phyloP scores from a whole-genome alignment of 2,113 vertebrate genomes.

The Nettapus auritus region DNA sequence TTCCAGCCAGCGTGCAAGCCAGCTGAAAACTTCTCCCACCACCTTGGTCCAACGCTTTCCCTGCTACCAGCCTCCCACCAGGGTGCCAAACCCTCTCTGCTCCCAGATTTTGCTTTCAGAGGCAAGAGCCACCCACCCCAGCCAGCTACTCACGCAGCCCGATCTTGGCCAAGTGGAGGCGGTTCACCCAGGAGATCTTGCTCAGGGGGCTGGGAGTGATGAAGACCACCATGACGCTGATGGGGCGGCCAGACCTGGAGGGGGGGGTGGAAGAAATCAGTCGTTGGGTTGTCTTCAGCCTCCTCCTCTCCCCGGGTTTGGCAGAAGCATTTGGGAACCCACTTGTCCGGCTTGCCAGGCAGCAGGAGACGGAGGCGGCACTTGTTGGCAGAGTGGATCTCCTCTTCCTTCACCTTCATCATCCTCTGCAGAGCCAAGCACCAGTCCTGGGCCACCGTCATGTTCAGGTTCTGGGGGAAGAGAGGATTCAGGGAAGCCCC shows the following conservation, averaged over 20 bases:
- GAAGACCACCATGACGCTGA: slow-evolving; percentile 97
- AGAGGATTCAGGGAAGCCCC: neutral
- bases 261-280: rapidly evolving
- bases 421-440: slow-evolving; percentile 94
- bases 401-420: slow-evolving; percentile 94
- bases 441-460: slow-evolving; percentile 95
- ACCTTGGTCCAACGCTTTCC: neutral
- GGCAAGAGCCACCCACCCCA: neutral
- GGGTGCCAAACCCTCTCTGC: neutral
- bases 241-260: slow-evolving; percentile 89
- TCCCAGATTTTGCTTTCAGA: neutral
- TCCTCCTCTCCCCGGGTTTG: neutral
- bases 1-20: rapidly evolving
- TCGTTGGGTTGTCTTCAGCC: neutral
- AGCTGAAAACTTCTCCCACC: neutral
- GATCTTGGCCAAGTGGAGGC: slow-evolving; percentile 92
- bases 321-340: slow-evolving; percentile 47
- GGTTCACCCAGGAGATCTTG: slow-evolving; percentile 98
- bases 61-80: rapidly evolving
- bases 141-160: slow-evolving; percentile 84
- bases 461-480: slow-evolving; percentile 89
- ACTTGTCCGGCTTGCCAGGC: slow-evolving; percentile 94
- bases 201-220: slow-evolving; percentile 94
- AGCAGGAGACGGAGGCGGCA: slow-evolving; percentile 93
- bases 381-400: slow-evolving; percentile 96